Evolutionary conservation across 2,797 vertebrate genomes (phyloP), one percentile per base, ranked within the genome.

Genomic region (Petrocephalus sullivani): DNA sequence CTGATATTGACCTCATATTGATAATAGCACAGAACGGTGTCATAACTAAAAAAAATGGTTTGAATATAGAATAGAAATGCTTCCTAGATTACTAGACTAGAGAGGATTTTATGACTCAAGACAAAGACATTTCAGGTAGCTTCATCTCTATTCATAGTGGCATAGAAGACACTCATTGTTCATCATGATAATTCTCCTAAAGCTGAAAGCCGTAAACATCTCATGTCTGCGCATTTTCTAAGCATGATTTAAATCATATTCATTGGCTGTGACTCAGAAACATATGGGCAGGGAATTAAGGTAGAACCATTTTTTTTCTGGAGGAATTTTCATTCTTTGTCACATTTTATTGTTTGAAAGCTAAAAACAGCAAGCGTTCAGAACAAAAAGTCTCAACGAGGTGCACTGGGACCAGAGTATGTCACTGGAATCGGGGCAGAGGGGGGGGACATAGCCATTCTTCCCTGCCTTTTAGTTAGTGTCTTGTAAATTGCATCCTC

Each of bases 311-410:
- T 46, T 75, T 75, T 33, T 75, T 14, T 75, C 67, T 7, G 67
- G 33, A 37, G 67, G 67, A 75, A 75, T 37, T 75, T 16, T 75
- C 28, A 37, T 75, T 75, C 67, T 33, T 75, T 75, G 33, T 75
- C 67, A 75, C 67, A 75, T 75, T 75, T 75, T 75, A 75, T 75
- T 75, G 67, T 37, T 75, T 75, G 16, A 37, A 41, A 75, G 67
- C 67, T 75, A 75, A 75, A 75, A 75, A 75, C 67, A 41, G 67
- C 33, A 75, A 37, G 33, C 16, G 67, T 41, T 37, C 67, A 19
- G 67, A 75, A 75, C 67, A 75, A 41, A 75, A 75, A 41, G 67
- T 75, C 67, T 75, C 67, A 75, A 37, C 64, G 28, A 71, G 64
- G 64, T 37, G 14, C 14, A 71, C 67, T 75, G 67, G 67, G 67